These are phyloP conservation scores for Ophion obscuratus DNA, from an alignment of 2,888 invertebrate species.

Conservation along the genomic window DNA sequence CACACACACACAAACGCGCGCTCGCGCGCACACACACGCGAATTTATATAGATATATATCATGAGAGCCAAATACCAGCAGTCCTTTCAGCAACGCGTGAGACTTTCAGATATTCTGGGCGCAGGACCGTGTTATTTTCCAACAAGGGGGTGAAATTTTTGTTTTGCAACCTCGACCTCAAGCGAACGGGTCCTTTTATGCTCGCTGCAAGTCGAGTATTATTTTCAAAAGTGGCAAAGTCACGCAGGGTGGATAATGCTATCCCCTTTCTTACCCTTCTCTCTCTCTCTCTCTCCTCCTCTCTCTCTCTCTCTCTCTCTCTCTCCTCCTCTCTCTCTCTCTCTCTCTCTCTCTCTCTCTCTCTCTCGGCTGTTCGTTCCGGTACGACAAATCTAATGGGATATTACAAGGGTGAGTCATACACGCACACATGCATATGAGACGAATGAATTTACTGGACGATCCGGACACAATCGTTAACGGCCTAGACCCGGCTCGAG, in stretches of 20 bases:
- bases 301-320: background rate
- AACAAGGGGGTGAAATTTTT: conserved; percentile 1
- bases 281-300: background rate
- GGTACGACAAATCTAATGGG: background rate
- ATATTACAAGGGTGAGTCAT: background rate
- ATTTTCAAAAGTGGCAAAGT: conserved; percentile 64
- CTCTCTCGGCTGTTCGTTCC: background rate
- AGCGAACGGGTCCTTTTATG: conserved; percentile 28
- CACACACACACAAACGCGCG: too few relatives aligned
- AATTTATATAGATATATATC: too few relatives aligned
- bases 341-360: background rate
- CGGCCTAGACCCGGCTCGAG: too few relatives aligned
- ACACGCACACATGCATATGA: background rate
- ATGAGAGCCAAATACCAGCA: conserved; percentile 55
- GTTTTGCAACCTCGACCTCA: conserved; percentile 65
- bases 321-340: background rate
- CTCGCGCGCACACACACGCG: conserved; percentile 45
- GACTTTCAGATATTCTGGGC: conserved; percentile 37
- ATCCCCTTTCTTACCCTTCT: conserved; percentile 5
- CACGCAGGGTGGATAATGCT: background rate
- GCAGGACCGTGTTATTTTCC: conserved; percentile 19
- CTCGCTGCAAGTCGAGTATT: conserved; percentile 69
- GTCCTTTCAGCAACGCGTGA: conserved; percentile 67
- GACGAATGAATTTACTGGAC: background rate
- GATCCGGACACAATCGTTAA: background rate